Percentiles rank a stretch among this genome's conserved stretches.
These are phyloP conservation scores for Papilio gigon DNA, from an alignment of 2,888 invertebrate genomes.

Conservation along the genomic window DNA sequence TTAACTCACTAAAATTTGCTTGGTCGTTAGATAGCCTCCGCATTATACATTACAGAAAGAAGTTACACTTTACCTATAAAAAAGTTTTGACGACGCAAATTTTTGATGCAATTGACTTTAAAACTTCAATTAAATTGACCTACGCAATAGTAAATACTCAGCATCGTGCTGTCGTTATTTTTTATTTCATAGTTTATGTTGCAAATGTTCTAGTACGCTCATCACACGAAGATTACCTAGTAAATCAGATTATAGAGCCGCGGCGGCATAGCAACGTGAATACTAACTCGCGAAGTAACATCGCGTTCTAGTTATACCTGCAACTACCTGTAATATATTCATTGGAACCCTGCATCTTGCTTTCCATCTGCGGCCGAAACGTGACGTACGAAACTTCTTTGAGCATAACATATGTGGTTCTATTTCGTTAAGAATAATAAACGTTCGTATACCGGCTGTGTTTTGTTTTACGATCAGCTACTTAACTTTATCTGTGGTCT, in stretches of 20 bases:
- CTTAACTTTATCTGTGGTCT: not conserved
- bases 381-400: constrained; percentile 58
- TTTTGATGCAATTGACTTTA: too few relatives aligned
- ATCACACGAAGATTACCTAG: constrained; percentile 39
- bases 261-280: constrained; percentile 56
- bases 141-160: not conserved
- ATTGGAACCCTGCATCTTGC: constrained; percentile 66
- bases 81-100: too few relatives aligned
- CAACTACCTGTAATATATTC: constrained; percentile 67
- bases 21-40: constrained; percentile 20
- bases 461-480: constrained; percentile 18
- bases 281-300: constrained; percentile 63
- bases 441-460: not conserved
- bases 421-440: constrained; percentile 25
- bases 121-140: not conserved
- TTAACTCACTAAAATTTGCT: constrained; percentile 34
- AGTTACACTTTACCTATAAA: too few relatives aligned
- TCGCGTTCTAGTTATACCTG: constrained; percentile 54
- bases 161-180: not conserved
- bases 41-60: constrained; percentile 20
- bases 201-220: constrained; percentile 19
- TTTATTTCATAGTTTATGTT: constrained; percentile 14
- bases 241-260: constrained; percentile 54
- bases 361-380: constrained; percentile 54
- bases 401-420: constrained; percentile 51